Evolutionary conservation across 2,797 vertebrate genomes (phyloP), one percentile per base, ranked within the genome.

Genomic region (Taenioides sp.): DNA sequence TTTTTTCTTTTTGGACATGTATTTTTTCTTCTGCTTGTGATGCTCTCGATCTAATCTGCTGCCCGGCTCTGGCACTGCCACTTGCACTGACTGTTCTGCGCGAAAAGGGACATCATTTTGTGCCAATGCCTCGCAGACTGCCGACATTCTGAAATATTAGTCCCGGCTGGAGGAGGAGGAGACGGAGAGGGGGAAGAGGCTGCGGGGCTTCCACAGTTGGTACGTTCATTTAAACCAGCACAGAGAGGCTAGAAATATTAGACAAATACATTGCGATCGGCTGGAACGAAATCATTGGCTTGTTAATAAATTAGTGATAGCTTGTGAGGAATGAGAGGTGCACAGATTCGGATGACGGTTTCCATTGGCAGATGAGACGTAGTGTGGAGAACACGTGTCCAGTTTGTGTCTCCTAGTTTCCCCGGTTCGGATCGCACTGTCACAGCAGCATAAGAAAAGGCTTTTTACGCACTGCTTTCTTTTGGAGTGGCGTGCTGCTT

Each of bases 361-460:
- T 84, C 84, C 86, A 89, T 90, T 90, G 89, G 87, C 88, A 90
- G 88, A 92, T 91, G 88, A 91, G 84, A 78, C 86, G 69, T 85
- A 90, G 84, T 88, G 87, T 80, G 89, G 82, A 87, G 89, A 91
- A 77, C 90, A 92, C 90, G 90, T 90, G 88, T 90, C 86, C 88
- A 87, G 78, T 86, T 84, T 87, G 80, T 76, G 67, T 78, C 75
- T 84, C 84, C 73, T 76, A 82, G 87, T 88, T 89, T 88, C 77
- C 80, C 80, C 84, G 84, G 76, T 88, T 85, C 90, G 90, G 90
- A 89, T 85, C 79, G 84, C 78, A 86, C 86, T 89, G 84, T 86
- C 84, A 86, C 80, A 79, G 72, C 80, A 69, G 85, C 78, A 81
- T 83, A 80, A 65, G 80, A 76, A 75, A 58, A 49, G 22, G 63